phyloP scores from a whole-genome alignment of 2,113 vertebrate species.

The Ranitomeya imitator region DNA sequence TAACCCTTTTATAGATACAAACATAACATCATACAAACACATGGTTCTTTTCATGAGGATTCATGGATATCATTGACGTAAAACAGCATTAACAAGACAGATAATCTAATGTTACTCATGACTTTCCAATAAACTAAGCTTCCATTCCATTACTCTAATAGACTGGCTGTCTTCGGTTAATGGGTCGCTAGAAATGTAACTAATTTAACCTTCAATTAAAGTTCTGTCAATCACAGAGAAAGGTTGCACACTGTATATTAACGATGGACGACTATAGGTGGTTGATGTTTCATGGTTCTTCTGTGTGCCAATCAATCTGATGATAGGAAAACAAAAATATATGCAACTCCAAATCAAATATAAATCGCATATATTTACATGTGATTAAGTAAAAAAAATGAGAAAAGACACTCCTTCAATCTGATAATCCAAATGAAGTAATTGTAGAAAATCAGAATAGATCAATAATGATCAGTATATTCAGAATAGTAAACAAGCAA shows the following conservation, averaged over 20 bases:
- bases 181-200: neutral
- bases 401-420: no score
- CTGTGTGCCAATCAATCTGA: neutral
- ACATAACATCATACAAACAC: neutral
- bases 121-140: conserved; percentile 17
- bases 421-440: no score
- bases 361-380: no score
- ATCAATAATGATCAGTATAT: no score
- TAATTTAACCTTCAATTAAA: conserved; percentile 11
- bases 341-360: neutral
- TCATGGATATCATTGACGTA: neutral
- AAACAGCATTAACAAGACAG: neutral
- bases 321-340: neutral
- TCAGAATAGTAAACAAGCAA: no score
- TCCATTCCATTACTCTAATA: conserved; percentile 25
- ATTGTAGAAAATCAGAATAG: no score
- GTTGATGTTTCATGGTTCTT: neutral
- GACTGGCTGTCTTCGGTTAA: conserved; percentile 13
- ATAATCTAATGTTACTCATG: neutral
- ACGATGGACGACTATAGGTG: neutral
- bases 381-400: no score
- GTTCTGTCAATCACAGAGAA: neutral
- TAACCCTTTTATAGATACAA: no score
- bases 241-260: neutral
- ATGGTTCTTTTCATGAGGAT: neutral